Base-by-base conservation (phyloP, 2,113 vertebrate species). In the Lonchura striata region DNA sequence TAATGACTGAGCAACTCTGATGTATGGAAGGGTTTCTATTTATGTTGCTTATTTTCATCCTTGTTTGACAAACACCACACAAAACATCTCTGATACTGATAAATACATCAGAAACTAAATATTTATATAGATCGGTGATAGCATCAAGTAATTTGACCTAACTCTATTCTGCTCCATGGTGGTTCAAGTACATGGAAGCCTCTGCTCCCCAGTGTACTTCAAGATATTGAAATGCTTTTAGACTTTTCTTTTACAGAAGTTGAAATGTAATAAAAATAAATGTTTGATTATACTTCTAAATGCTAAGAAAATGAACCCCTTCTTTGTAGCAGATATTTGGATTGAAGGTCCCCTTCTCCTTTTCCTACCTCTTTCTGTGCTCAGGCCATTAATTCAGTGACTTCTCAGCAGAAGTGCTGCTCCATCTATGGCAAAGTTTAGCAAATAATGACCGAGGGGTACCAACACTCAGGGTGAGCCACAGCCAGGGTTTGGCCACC, bases 111-210 rank as follows among this genome's bases (percentile, higher is more conserved):
- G 28, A 59, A 80, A 61, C 13, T 1, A 71, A 71, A 49, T 49
- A 31, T 16, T 15, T 17, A 4, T 49, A 33, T 72, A 15, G 18
- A 1, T 9, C 11, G 30, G 25, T n/a, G 39, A 27, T 18, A 81
- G 14, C n/a, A 30, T 37, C 35, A 27, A 16, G 12, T 46, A 24
- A 59, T 30, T 59, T 82, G 22, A 31, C 30, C 41, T 42, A 8
- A 37, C 33, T 64, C 41, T 33, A 5, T 53, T 22, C 44, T 49
- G 22, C 39, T 53, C 44, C 18, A 2, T 19, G 4, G 5, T 79
- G 42, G 60, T 44, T 64, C 54, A 11, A 6, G 31, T 47, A 8
- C 8, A 2, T 0, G 0, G 21, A 35, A 49, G 7, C 33, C 41
- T 79, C 76, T 60, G 70, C 30, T 61, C 44, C 33, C 22, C 25